Evolutionary conservation across 2,888 invertebrate genomes (phyloP), one percentile per base, ranked within the genome.

Genomic region (Tribolium freemani): DNA sequence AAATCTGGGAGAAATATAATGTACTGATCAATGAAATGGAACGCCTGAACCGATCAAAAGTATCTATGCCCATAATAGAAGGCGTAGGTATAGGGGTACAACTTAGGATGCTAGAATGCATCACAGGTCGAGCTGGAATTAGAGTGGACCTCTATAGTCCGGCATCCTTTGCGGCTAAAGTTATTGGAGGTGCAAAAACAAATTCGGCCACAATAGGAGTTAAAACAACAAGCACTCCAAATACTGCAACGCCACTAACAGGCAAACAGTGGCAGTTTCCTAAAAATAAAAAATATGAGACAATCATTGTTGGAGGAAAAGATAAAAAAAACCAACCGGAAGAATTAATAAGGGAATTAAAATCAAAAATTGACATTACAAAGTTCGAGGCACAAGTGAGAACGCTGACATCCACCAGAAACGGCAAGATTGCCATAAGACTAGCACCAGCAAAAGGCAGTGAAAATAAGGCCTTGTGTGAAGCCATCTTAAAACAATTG

Each of bases 221-320:
- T 46, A 46, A 46, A 46, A 46, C 46, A 46, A 46, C 46, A 46
- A 46, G 46, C 46, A 46, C 46, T 46, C 46, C 46, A 46, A 46
- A 46, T 46, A 46, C 46, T 46, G 46, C 46, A 46, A 46, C 46
- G 46, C 46, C 46, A 46, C 46, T 46, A 46, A 53, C 53, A 26
- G 16, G 53, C 53, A 26, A 53, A 53, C 53, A 26, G 53, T 21
- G 26, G 53, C 21, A 26, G 53, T 20, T 26, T 26, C 53, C 53
- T 6, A 26, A 26, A 26, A 53, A 26, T 20, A 20, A 20, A 20
- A 20, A 53, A 53, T 26, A 21, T 20, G 53, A 53, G 26, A 53
- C 53, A 53, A 26, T 53, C 20, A 26, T 53, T 21, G 26, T 53
- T 21, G 26, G 26, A 53, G 21, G 21, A 20, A 53, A 20, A 26